Percentiles rank a stretch among this genome's conserved stretches.
These are phyloP conservation scores for Pontoporia blainvillei DNA, from an alignment of 2,113 vertebrate species.

Conservation along the genomic window DNA sequence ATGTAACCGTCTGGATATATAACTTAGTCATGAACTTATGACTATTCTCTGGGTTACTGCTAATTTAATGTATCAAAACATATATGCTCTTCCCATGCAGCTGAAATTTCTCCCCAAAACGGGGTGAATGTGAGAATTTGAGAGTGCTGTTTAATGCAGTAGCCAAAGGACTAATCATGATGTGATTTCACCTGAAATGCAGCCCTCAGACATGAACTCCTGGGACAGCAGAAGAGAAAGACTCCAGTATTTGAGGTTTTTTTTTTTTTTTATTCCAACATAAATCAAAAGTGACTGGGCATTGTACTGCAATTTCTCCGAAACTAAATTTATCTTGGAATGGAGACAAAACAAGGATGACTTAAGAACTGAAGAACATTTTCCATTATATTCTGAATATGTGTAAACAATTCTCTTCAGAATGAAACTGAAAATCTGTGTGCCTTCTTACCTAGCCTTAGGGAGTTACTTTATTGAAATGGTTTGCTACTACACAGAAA, in stretches of 20 bases:
- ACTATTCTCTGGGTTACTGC: background rate
- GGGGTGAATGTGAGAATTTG: background rate
- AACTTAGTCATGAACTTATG: background rate
- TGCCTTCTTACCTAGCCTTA: background rate
- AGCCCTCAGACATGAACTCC: background rate
- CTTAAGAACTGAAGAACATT: background rate
- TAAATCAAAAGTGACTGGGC: conserved; percentile 46
- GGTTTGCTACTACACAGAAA: conserved; percentile 31
- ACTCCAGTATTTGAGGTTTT: background rate
- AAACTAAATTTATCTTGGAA: conserved; percentile 43
- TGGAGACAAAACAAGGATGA: conserved; percentile 18
- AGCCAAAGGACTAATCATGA: background rate
- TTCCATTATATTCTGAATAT: conserved; percentile 9
- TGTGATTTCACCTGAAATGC: conserved; percentile 8
- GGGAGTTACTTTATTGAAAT: background rate
- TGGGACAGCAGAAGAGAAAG: background rate
- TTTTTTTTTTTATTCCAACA: background rate
- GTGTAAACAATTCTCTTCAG: background rate
- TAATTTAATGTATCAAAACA: background rate
- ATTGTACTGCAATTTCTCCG: conserved; percentile 1
- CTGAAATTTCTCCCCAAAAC: background rate
- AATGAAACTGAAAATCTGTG: background rate
- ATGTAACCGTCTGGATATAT: background rate
- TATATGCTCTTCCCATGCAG: background rate
- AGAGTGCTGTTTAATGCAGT: background rate